Percentiles rank a stretch among this genome's conserved stretches.
Evolutionary conservation across 2,888 invertebrate genomes (phyloP).

Genomic region (Cybosia mesomella): DNA sequence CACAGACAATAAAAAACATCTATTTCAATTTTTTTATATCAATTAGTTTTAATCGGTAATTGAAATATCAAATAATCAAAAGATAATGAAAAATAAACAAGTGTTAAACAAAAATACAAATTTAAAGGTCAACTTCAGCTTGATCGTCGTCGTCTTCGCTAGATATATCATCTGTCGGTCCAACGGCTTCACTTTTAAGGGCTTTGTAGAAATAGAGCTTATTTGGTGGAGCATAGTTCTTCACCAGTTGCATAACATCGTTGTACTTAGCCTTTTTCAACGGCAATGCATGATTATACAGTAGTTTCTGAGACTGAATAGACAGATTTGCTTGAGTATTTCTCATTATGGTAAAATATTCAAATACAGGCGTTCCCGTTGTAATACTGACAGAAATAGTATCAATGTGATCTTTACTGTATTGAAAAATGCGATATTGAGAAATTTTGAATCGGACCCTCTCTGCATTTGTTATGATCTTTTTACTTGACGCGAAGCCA

Average conservation of each 20-base stretch:
- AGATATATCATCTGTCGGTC: conserved; percentile 24
- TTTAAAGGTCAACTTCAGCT: conserved; percentile 27
- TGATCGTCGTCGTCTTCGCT: conserved; percentile 29
- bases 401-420: neutral
- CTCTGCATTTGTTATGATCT: no score
- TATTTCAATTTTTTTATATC: neutral
- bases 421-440: no score
- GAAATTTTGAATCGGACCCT: no score
- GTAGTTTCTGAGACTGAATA: no score
- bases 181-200: conserved; percentile 27
- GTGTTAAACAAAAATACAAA: conserved; percentile 17
- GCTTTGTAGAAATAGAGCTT: conserved; percentile 27
- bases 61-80: no score
- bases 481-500: no score
- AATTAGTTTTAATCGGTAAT: neutral
- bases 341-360: no score
- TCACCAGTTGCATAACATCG: neutral
- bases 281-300: no score
- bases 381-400: neutral
- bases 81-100: neutral
- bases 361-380: neutral
- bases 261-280: neutral
- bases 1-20: neutral
- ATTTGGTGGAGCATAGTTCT: conserved; percentile 33
- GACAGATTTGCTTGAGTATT: no score